Evolutionary conservation across 2,797 vertebrate genomes (phyloP).

Genomic region (Cyclopterus lumpus): DNA sequence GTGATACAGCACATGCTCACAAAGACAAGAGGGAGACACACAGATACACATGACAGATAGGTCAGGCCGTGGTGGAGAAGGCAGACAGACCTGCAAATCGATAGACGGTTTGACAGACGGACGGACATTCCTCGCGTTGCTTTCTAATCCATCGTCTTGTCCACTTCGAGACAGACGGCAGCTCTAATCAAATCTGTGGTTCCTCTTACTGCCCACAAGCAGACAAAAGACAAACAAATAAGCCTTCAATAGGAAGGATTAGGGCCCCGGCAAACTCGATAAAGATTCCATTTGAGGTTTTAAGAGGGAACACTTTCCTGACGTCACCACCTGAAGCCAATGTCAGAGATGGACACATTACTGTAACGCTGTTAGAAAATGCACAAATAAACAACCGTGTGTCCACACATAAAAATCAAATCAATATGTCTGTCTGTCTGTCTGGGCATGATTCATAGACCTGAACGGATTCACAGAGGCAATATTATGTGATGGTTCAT

Average conservation of each 20-base stretch:
- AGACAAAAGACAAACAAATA: slow-evolving; percentile 80
- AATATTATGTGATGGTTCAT: slow-evolving; percentile 6
- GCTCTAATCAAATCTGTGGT: slow-evolving; percentile 70
- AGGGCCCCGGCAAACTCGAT: slow-evolving; percentile 76
- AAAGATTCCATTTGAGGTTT: slow-evolving; percentile 80
- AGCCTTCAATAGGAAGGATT: slow-evolving; percentile 76
- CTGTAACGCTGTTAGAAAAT: slow-evolving; percentile 63
- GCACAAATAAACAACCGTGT: slow-evolving; percentile 51
- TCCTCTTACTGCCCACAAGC: slow-evolving; percentile 73
- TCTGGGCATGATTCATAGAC: slow-evolving; percentile 30
- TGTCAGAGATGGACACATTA: slow-evolving; percentile 62
- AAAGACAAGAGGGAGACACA: slow-evolving; percentile 2
- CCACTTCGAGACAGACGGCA: slow-evolving; percentile 55
- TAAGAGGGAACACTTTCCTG: slow-evolving; percentile 71
- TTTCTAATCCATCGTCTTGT: slow-evolving; percentile 51
- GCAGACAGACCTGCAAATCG: slow-evolving; percentile 45
- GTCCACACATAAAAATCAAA: slow-evolving; percentile 30
- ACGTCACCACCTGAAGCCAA: slow-evolving; percentile 69
- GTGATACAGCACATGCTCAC: slow-evolving; percentile 57
- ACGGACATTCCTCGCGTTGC: slow-evolving; percentile 51
- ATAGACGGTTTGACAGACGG: slow-evolving; percentile 48
- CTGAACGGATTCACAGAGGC: background rate
- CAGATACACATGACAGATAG: slow-evolving; percentile 3
- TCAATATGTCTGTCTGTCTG: slow-evolving; percentile 64
- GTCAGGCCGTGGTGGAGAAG: slow-evolving; percentile 20